Evolutionary conservation across 2,888 invertebrate genomes (phyloP).

Genomic region (Rhorus exstirpatorius): DNA sequence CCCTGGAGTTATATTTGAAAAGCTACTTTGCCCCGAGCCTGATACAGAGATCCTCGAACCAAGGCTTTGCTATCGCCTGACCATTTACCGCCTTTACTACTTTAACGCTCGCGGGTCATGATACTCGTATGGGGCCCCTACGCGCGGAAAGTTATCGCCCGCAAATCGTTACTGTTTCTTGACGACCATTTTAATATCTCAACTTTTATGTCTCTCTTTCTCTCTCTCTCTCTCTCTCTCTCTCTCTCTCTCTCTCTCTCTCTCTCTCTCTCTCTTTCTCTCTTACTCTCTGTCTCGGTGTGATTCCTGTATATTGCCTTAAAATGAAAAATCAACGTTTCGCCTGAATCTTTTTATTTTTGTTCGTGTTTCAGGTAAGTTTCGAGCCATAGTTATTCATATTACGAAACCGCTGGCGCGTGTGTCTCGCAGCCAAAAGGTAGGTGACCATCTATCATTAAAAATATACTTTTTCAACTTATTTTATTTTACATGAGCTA

Average conservation of each 20-base stretch:
- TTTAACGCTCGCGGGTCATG: conserved; percentile 20
- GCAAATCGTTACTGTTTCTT: neutral
- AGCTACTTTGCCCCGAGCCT: conserved; percentile 26
- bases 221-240: neutral
- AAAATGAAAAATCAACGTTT: conserved; percentile 16
- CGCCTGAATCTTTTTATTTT: conserved; percentile 7
- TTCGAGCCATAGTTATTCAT: neutral
- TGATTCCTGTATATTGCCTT: conserved; percentile 2
- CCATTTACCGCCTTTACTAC: conserved; percentile 56
- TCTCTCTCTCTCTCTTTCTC: neutral
- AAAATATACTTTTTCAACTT: neutral
- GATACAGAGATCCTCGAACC: conserved; percentile 11
- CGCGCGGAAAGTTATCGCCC: neutral
- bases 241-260: neutral
- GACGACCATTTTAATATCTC: conserved; percentile 8
- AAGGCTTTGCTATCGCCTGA: conserved; percentile 33
- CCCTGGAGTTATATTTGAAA: conserved; percentile 44
- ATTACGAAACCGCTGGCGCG: neutral
- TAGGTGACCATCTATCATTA: neutral
- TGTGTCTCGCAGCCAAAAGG: conserved; percentile 29
- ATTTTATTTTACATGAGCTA: neutral
- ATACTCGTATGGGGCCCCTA: neutral
- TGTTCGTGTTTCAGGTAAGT: conserved; percentile 45
- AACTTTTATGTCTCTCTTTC: neutral
- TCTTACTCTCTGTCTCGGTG: neutral